phyloP scores from a whole-genome alignment of 2,797 vertebrate genomes.

The Sarcoramphus papa region DNA sequence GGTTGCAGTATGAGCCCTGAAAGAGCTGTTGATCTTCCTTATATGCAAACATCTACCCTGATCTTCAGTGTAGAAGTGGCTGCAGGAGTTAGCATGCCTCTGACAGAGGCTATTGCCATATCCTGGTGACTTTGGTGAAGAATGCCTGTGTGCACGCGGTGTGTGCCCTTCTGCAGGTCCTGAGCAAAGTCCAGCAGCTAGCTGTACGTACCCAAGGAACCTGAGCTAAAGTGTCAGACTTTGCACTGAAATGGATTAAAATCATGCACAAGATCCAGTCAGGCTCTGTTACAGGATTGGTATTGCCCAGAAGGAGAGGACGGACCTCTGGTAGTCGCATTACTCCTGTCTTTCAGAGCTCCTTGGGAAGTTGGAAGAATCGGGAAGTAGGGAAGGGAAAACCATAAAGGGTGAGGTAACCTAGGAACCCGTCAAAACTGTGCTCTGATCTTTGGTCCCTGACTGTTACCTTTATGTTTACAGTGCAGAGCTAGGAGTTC shows the following conservation, averaged over 20 bases:
- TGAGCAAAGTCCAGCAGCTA: slow-evolving; percentile 2
- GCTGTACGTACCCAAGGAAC: not conserved
- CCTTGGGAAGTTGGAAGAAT: not conserved
- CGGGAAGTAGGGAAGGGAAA: not conserved
- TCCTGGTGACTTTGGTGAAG: not conserved
- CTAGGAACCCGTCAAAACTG: not conserved
- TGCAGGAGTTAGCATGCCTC: not conserved
- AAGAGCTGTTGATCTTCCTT: not conserved
- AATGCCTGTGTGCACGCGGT: accelerated
- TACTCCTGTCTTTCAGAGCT: not conserved
- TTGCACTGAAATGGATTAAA: not conserved
- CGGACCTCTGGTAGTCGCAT: not conserved
- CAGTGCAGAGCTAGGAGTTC: not conserved
- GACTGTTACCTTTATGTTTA: not conserved
- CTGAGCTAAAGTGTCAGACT: not conserved
- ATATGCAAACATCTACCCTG: not conserved
- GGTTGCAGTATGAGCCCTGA: not conserved
- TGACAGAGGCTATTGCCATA: not conserved
- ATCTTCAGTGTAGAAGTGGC: not conserved
- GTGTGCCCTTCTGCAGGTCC: not conserved
- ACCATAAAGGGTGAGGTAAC: not conserved
- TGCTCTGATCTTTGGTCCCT: not conserved
- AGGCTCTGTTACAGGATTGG: not conserved
- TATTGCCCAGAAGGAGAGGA: not conserved
- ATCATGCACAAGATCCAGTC: not conserved